Evolutionary conservation across 2,797 vertebrate genomes (phyloP).

Genomic region (Xiphorhynchus erythropygius): DNA sequence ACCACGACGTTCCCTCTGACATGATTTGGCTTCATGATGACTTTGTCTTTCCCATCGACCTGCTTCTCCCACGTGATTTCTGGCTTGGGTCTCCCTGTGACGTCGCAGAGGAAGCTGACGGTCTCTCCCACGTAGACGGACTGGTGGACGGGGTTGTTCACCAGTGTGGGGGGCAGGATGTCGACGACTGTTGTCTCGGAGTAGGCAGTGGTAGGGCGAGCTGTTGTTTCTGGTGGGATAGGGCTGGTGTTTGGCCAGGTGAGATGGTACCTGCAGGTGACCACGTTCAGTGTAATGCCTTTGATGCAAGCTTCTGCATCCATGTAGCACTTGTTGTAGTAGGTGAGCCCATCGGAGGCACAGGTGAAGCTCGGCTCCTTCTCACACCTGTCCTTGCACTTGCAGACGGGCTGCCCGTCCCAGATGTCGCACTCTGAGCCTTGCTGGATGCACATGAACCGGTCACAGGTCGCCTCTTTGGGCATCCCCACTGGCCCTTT

Average conservation of each 20-base stretch:
- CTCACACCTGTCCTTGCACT: constrained; percentile 96
- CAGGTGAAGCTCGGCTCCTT: constrained; percentile 97
- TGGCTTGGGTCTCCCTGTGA: constrained; percentile 89
- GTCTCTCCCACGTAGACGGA: constrained; percentile 90
- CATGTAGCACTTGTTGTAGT: constrained; percentile 99
- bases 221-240: constrained; percentile 85
- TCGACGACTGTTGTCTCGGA: constrained; percentile 81
- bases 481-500: constrained; percentile 94
- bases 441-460: constrained; percentile 96
- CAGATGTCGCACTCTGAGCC: constrained; percentile 98
- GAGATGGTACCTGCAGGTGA: constrained; percentile 90
- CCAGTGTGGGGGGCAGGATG: constrained; percentile 82
- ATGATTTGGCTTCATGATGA: constrained; percentile 91
- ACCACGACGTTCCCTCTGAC: constrained; percentile 92
- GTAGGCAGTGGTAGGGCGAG: constrained; percentile 85
- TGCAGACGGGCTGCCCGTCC: constrained; percentile 96
- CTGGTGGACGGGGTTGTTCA: constrained; percentile 84
- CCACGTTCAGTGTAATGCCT: constrained; percentile 84
- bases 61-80: constrained; percentile 97
- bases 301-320: constrained; percentile 97
- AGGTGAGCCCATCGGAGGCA: constrained; percentile 97
- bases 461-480: constrained; percentile 91
- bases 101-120: constrained; percentile 93
- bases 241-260: constrained; percentile 95
- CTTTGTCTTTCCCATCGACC: constrained; percentile 78